A percentile compares a stretch with the other conserved stretches of the same genome.
phyloP scores from a whole-genome alignment of 2,888 invertebrate genomes.

The Meteorus cinctellus region DNA sequence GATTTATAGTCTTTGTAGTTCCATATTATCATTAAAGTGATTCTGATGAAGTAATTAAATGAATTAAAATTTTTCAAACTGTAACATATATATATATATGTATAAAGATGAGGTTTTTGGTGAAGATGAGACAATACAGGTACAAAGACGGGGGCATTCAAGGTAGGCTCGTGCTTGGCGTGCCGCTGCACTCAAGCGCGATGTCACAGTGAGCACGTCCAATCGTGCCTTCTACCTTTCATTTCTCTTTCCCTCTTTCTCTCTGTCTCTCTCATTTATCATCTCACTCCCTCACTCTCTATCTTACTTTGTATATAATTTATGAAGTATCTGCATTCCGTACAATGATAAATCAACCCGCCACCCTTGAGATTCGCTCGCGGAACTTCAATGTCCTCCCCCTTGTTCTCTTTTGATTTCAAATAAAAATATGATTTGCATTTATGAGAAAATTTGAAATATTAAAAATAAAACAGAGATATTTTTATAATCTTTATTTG shows the following conservation, averaged over 20 bases:
- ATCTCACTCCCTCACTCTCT: slow-evolving; percentile 54
- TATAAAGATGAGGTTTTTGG: not conserved
- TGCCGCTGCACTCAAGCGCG: slow-evolving; percentile 58
- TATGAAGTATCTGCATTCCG: slow-evolving; percentile 71
- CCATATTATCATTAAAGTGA: no score
- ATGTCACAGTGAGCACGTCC: slow-evolving; percentile 63
- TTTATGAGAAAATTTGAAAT: no score
- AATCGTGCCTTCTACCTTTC: slow-evolving; percentile 41
- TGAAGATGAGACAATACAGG: slow-evolving; percentile 7
- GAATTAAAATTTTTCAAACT: no score
- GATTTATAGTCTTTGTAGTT: no score
- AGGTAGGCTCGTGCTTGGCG: slow-evolving; percentile 64
- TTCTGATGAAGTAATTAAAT: no score
- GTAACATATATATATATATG: no score
- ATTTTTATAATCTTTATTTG: no score
- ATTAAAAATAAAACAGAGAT: no score
- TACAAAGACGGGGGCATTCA: slow-evolving; percentile 23
- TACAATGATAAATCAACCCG: slow-evolving; percentile 70
- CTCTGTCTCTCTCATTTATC: not conserved
- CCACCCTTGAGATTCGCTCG: slow-evolving; percentile 58
- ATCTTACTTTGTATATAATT: slow-evolving; percentile 68
- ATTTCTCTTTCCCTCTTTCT: not conserved
- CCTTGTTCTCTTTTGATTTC: not conserved
- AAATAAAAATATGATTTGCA: no score
- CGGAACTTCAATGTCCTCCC: slow-evolving; percentile 3